Percentiles rank a stretch among this genome's conserved stretches.
Evolutionary conservation across 2,797 vertebrate species (phyloP).

Genomic region (Cuculus canorus): DNA sequence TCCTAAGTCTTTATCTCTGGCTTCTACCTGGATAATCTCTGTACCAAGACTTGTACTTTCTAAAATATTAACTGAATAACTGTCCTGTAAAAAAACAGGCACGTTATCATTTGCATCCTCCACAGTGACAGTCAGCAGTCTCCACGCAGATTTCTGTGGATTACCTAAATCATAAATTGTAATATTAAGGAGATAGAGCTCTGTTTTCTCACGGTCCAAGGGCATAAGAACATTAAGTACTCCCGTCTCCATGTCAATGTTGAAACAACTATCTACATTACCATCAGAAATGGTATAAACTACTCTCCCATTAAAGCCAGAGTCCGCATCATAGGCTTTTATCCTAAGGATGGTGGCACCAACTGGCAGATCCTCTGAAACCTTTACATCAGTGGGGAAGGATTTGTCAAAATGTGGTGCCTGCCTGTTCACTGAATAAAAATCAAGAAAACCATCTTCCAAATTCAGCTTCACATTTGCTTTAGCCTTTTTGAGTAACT

Average conservation of each 20-base stretch:
- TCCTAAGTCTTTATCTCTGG: constrained; percentile 92
- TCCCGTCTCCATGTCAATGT: constrained; percentile 88
- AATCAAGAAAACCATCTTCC: constrained; percentile 94
- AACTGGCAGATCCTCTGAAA: constrained; percentile 87
- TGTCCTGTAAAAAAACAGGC: constrained; percentile 90
- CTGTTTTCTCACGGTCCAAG: constrained; percentile 91
- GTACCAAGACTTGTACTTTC: constrained; percentile 93
- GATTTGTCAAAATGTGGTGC: constrained; percentile 93
- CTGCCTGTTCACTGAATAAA: constrained; percentile 93
- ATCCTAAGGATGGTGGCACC: constrained; percentile 88
- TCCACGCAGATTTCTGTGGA: constrained; percentile 90
- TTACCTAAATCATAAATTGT: constrained; percentile 93
- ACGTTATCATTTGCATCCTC: constrained; percentile 93
- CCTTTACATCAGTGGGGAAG: constrained; percentile 89
- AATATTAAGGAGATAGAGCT: constrained; percentile 92
- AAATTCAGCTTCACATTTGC: constrained; percentile 86
- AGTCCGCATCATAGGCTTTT: constrained; percentile 90
- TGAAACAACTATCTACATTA: constrained; percentile 93
- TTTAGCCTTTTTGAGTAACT: constrained; percentile 94
- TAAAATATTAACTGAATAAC: constrained; percentile 87
- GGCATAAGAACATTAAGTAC: constrained; percentile 89
- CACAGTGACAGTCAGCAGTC: constrained; percentile 89
- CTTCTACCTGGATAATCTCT: constrained; percentile 93
- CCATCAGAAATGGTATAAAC: constrained; percentile 91
- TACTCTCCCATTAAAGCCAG: constrained; percentile 95